Evolutionary conservation across 1,140 invertebrate species (phyloP).

Genomic region (Spodoptera litura): DNA sequence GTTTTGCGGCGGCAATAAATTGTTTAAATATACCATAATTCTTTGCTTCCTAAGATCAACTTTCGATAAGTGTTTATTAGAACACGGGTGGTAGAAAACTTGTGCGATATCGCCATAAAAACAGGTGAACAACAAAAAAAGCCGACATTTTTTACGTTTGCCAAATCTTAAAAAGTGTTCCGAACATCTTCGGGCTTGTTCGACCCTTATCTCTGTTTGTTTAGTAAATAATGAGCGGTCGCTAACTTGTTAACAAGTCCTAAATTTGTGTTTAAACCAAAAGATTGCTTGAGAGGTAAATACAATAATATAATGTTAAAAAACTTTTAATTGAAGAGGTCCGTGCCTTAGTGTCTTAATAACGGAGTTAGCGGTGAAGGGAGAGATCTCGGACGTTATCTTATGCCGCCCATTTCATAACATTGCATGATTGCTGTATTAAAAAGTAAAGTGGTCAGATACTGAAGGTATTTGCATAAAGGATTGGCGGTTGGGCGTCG

Average conservation of each 20-base stretch:
- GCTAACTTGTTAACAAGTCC: constrained; percentile 73
- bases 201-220: constrained; percentile 76
- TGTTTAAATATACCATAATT: constrained; percentile 84
- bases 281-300: constrained; percentile 36
- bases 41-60: constrained; percentile 78
- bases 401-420: constrained; percentile 55
- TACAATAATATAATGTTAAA: constrained; percentile 28
- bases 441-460: constrained; percentile 53
- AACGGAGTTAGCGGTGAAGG: neutral
- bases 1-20: constrained; percentile 82
- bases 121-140: constrained; percentile 72
- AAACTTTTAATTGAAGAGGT: constrained; percentile 31
- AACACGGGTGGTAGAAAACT: constrained; percentile 77
- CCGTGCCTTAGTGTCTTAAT: constrained; percentile 24
- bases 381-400: constrained; percentile 14
- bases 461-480: constrained; percentile 76
- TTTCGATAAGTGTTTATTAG: constrained; percentile 81
- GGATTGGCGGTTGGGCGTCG: constrained; percentile 62
- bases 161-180: constrained; percentile 69
- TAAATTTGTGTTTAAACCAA: constrained; percentile 38
- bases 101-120: constrained; percentile 71
- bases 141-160: constrained; percentile 60
- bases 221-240: constrained; percentile 76
- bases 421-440: constrained; percentile 67
- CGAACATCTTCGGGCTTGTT: constrained; percentile 65